Evolutionary conservation across 1,140 invertebrate genomes (phyloP).

Genomic region (Drosophila parabipectinata): DNA sequence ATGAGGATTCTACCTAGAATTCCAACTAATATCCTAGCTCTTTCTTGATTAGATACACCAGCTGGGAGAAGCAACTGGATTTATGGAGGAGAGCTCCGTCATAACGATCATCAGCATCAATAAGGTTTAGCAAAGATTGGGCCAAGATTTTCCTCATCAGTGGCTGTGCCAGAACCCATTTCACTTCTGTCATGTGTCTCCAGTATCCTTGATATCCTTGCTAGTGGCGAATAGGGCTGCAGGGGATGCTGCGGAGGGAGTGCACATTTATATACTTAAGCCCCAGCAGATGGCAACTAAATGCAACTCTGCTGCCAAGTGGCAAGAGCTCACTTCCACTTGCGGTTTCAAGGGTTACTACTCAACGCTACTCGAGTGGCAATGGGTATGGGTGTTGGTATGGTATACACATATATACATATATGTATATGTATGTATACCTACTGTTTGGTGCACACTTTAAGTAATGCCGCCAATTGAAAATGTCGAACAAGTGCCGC

Average conservation of each 20-base stretch:
- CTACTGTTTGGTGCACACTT: slow-evolving; percentile 35
- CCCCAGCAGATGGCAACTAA: slow-evolving; percentile 47
- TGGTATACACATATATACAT: too few species aligned
- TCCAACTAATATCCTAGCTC: too few species aligned
- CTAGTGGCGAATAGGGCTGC: too few species aligned
- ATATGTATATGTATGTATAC: too few species aligned
- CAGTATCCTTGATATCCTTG: background rate
- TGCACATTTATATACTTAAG: slow-evolving; percentile 46
- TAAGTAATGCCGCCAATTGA: slow-evolving; percentile 78
- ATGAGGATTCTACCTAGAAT: too few species aligned
- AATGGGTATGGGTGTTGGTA: background rate
- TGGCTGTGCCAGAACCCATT: slow-evolving; percentile 19
- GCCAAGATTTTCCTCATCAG: slow-evolving; percentile 18
- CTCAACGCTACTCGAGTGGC: slow-evolving; percentile 3
- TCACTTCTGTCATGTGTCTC: slow-evolving; percentile 29
- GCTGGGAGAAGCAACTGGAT: background rate
- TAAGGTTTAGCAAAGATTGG: slow-evolving; percentile 21
- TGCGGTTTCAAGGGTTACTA: slow-evolving; percentile 58
- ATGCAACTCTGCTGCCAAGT: slow-evolving; percentile 54
- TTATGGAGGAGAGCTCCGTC: background rate
- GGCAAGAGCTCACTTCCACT: slow-evolving; percentile 58
- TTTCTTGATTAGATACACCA: too few species aligned
- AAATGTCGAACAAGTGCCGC: slow-evolving; percentile 76
- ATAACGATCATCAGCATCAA: slow-evolving; percentile 28
- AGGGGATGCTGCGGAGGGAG: background rate